Base-by-base conservation (phyloP, 2,888 invertebrate genomes). In the Gari tellinella region DNA sequence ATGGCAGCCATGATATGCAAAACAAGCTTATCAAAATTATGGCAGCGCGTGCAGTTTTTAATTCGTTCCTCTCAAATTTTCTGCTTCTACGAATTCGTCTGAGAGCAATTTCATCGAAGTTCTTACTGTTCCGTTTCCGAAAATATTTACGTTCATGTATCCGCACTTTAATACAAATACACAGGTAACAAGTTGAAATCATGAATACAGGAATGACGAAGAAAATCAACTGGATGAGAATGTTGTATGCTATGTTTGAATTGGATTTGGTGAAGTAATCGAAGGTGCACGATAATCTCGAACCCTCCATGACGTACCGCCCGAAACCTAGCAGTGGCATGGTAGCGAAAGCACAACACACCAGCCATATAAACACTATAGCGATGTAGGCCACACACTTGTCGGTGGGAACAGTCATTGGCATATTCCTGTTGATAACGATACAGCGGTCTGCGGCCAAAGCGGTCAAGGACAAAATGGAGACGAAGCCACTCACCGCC, bases 1-100 rank as follows among this genome's bases (percentile, higher is more conserved):
- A 72, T 12, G 70, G 70, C 21, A 55, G 40, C 70, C 70, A 72
- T 10, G 70, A 72, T n/a, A 60, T 17, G 23, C 58, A 60, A 45
- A 72, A 72, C 45, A 69, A 46, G 10, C 21, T 25, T 5, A 69
- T 58, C 7, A 69, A 25, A 4, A 64, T 25, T 1, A 63, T 25
- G 1, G 38, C 57, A 21, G 58, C 37, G 38, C 52, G 41, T 5
- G 69, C 69, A 4, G 58, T 63, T 45, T 69, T 69, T 0, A 63
- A 26, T 52, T 69, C 58, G 40, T 52, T 69, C 26, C 56, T 51
- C 19, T 69, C 58, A 5, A 23, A 37, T 37, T 60, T 65, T 45
- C 61, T 40, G 37, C 52, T 61, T 14, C 55, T 53, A 14, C 61
- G 26, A 37, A 61, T 51, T 12, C 72, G 60, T 37, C 65, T n/a